Evolutionary conservation across 1,140 invertebrate species (phyloP), one percentile per base, ranked within the genome.

Genomic region (Solen grandis): DNA sequence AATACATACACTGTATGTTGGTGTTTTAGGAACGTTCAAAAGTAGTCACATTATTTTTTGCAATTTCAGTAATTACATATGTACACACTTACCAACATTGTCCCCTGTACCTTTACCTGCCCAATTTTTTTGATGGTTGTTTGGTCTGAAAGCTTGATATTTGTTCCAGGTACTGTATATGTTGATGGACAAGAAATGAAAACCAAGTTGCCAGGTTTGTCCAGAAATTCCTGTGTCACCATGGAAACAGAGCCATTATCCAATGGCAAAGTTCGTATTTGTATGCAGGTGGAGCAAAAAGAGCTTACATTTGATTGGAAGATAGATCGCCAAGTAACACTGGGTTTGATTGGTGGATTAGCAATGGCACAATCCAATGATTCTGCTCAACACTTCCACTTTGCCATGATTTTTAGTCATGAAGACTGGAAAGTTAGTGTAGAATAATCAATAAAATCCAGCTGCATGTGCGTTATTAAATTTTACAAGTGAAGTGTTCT

Each of bases 281-380:
- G 85, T 77, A 78, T 90, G 13, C 85, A 90, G 63, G 85, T 88
- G 0, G 85, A 88, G 55, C 87, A 88, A 50, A 90, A 90, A 55
- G 89, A 86, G 16, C 86, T 91, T 2, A 88, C 90, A 38, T 88
- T 90, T 84, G 90, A 91, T 78, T 91, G 90, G 90, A 89, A 87
- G 52, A 72, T 88, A 33, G 54, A 79, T 41, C 70, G 73, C 69
- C 36, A 63, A 4, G 52, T 41, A 0, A 66, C 62, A 0, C 16
- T 59, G 8, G 78, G 81, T 19, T 72, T 70, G 25, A 57, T 55
- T 13, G 74, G 69, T 16, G 41, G 63, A 8, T 16, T 62, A 13
- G 68, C 41, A 19, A 69, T 77, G 52, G 38, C 52, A 2, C 54
- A 57, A 13, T 25, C 31, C 19, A 14, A 29, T 27, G 59, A 68